Evolutionary conservation across 2,113 vertebrate genomes (phyloP), one percentile per base, ranked within the genome.

Genomic region (Amblyopsis rosae): DNA sequence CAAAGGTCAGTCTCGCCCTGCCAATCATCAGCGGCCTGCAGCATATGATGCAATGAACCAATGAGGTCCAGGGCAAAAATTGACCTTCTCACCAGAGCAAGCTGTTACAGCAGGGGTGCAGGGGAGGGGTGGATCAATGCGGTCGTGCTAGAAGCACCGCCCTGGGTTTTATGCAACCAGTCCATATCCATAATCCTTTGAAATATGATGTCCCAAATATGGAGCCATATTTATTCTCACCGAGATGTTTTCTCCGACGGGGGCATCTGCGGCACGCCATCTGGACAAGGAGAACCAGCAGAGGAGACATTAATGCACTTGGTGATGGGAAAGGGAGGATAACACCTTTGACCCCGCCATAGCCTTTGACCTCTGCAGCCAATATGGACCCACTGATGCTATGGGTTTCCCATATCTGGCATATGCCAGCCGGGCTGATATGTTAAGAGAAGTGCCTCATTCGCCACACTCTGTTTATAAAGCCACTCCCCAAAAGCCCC

Each of bases 241-340:
- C 72, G 60, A 77, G 75, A 84, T 83, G 86, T 88, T 89, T 86
- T 76, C 69, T 84, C 71, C 66, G 87, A 85, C 82, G 68, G 77
- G 70, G 80, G 85, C 91, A 92, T 92, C 88, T 92, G 91, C 85
- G 75, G 54, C 71, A 72, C 58, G 81, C 92, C 92, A 92, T 92
- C 91, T 93, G 91, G 90, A 90, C 88, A 46, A 70, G 71, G 69
- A 66, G 45, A 82, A 74, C 81, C 87, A 80, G 76, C 2, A 64
- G 78, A 89, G 85, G 87, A 73, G 88, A 91, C 81, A 88, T 89
- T 89, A 92, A 92, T 92, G 91, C 90, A 92, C 91, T 92, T 92
- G 89, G 88, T 89, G 91, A 93, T 90, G 91, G 91, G 89, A 89
- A 26, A 87, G 87, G 89, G 84, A 89, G 91, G 87, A 90, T 69